Evolutionary conservation across 2,797 vertebrate genomes (phyloP).

Genomic region (Acridotheres tristis): DNA sequence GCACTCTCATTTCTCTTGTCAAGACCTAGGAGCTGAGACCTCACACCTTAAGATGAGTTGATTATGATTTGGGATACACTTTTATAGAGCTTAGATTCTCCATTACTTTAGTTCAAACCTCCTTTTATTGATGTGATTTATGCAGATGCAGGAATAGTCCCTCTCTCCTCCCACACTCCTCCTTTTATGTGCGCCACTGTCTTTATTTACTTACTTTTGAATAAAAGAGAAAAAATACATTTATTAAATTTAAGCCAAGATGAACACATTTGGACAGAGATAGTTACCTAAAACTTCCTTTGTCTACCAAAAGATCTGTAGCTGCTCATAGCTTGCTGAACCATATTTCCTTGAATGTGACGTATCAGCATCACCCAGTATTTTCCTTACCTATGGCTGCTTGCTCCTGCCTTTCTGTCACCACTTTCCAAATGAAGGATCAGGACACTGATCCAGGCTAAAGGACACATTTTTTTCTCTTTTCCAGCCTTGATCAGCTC

Average conservation of each 20-base stretch:
- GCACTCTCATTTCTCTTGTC: background rate
- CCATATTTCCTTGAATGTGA: background rate
- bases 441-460: background rate
- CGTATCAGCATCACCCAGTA: background rate
- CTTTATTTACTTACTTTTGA: background rate
- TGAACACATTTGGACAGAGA: background rate
- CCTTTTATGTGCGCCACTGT: background rate
- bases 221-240: no score
- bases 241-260: background rate
- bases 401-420: background rate
- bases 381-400: background rate
- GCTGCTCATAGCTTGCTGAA: background rate
- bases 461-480: background rate
- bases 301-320: background rate
- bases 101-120: conserved; percentile 25
- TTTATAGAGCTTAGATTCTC: conserved; percentile 24
- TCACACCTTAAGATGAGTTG: background rate
- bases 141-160: background rate
- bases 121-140: background rate
- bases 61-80: background rate
- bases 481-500: background rate
- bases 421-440: background rate
- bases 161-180: background rate
- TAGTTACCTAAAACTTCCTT: background rate
- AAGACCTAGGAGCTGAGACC: background rate